These are phyloP conservation scores for Leucophora obtusa DNA, from an alignment of 2,888 invertebrate genomes.

Conservation along the genomic window DNA sequence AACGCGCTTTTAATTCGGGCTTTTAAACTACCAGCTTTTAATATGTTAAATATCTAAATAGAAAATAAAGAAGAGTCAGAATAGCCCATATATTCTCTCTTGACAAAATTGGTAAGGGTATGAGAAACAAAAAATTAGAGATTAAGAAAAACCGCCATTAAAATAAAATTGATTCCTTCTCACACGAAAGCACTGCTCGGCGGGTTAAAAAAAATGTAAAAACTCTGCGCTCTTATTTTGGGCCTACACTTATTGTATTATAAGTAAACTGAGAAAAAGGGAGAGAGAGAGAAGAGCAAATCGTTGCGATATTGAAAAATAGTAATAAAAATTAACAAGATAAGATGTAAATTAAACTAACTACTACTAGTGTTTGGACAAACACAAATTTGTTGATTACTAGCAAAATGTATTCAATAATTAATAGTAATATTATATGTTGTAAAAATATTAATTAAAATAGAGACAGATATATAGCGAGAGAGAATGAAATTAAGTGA, in stretches of 20 bases:
- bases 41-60: too few species aligned
- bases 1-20: too few species aligned
- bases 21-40: too few species aligned
- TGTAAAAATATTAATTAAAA: background rate
- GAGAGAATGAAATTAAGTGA: slow-evolving; percentile 15
- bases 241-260: slow-evolving; percentile 55
- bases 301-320: slow-evolving; percentile 9
- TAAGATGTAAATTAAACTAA: slow-evolving; percentile 23
- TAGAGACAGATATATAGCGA: slow-evolving; percentile 32
- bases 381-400: background rate
- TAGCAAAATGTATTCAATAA: slow-evolving; percentile 7
- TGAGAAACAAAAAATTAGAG: slow-evolving; percentile 61
- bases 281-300: slow-evolving; percentile 52
- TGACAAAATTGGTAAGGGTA: too few species aligned
- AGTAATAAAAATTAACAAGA: slow-evolving; percentile 21
- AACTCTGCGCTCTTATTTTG: too few species aligned
- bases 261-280: slow-evolving; percentile 64
- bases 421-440: background rate
- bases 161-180: too few species aligned
- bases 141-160: too few species aligned
- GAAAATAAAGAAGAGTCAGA: too few species aligned
- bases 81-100: too few species aligned
- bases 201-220: too few species aligned
- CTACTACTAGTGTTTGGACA: slow-evolving; percentile 9
- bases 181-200: too few species aligned